Base-by-base conservation (phyloP, 2,888 invertebrate species). In the Amiota mariae region DNA sequence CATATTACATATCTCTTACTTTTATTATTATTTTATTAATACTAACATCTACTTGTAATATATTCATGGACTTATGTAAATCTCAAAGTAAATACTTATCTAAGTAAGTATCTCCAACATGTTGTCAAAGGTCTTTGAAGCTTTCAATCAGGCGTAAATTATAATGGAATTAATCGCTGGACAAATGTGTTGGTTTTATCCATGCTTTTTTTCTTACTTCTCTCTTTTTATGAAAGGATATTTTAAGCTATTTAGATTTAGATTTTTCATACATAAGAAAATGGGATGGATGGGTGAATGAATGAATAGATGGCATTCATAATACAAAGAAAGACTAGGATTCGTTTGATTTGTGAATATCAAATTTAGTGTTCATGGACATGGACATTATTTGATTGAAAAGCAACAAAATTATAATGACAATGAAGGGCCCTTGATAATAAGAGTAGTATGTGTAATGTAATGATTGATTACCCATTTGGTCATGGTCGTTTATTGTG, bases 111-210 rank as follows among this genome's bases (percentile, higher is more conserved):
- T 36, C 2, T 36, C 6, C 4, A 36, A 36, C 36, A 36, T 36
- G 36, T 36, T 36, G 36, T 36, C 36, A 36, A 36, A 36, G 36
- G 36, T 36, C 36, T 36, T 36, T 59, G 46, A 18, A 20, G 76
- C 79, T 78, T 81, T 79, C 82, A 85, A 79, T 78, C 85, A 87
- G 86, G 85, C 86, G 87, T 79, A 85, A 86, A 86, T 86, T 86
- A 87, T 86, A 86, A 86, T 85, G 81, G 87, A 85, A 86, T 87
- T 86, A 87, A 85, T 82, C 80, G 79, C 80, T 77, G 79, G 79
- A 74, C 81, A 76, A 81, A 81, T 80, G 78, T 73, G 36, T 71
- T 72, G 75, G 51, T 57, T 57, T 36, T 49, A 6, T 36, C 36
- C 0, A 36, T 36, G 36, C 6, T 36, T 36, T 36, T 36, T 36